Evolutionary conservation across 2,888 invertebrate species (phyloP).

Genomic region (Drosophila pegasa): DNA sequence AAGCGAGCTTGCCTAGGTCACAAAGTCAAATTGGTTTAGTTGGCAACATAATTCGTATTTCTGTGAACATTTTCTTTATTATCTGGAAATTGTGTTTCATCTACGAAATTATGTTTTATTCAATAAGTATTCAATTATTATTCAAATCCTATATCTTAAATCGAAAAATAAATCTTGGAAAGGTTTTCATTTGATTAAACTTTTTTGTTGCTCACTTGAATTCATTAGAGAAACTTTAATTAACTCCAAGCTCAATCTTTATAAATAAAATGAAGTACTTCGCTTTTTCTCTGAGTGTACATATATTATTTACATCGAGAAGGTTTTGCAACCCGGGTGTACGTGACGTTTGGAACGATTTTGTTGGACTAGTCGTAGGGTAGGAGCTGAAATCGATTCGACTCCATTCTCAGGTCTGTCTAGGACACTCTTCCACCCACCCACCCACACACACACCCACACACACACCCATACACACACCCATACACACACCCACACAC

Average conservation of each 20-base stretch:
- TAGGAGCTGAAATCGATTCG: slow-evolving; percentile 17
- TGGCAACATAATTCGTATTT: too few relatives aligned
- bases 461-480: not conserved
- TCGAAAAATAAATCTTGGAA: too few relatives aligned
- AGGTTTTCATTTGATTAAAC: too few relatives aligned
- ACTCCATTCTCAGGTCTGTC: slow-evolving; percentile 21
- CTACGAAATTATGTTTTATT: too few relatives aligned
- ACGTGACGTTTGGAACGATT: slow-evolving; percentile 31
- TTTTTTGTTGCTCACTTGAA: too few relatives aligned
- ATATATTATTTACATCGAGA: slow-evolving; percentile 18
- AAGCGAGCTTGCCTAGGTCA: not conserved
- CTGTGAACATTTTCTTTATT: too few relatives aligned
- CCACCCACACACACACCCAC: not conserved
- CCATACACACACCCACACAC: not conserved
- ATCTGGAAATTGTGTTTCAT: too few relatives aligned
- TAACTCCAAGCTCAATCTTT: not conserved
- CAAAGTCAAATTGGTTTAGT: too few relatives aligned
- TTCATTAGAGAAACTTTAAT: not conserved
- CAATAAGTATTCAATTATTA: too few relatives aligned
- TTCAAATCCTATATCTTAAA: too few relatives aligned
- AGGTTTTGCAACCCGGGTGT: slow-evolving; percentile 17
- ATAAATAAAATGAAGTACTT: not conserved
- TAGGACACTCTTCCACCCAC: slow-evolving; percentile 18
- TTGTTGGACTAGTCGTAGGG: not conserved
- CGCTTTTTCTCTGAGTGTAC: not conserved